phyloP scores from a whole-genome alignment of 1,140 invertebrate genomes.

The Maniola jurtina region DNA sequence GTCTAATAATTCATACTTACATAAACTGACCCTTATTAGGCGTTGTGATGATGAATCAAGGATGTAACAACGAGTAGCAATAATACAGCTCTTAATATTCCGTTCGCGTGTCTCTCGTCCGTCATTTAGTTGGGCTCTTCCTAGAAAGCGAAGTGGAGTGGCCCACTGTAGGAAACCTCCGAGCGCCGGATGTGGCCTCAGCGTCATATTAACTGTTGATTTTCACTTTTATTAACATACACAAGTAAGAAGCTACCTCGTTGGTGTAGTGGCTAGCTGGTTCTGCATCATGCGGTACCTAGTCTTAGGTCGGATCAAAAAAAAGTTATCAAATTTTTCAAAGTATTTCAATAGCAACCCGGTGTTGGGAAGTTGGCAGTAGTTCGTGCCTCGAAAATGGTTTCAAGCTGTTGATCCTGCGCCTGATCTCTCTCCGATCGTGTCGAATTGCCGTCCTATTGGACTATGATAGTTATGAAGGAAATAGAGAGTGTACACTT shows the following conservation, averaged over 20 bases:
- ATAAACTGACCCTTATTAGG: slow-evolving; percentile 23
- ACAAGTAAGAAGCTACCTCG: slow-evolving; percentile 26
- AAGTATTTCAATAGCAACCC: no score
- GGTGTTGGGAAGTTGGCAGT: no score
- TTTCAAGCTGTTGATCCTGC: no score
- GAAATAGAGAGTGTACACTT: no score
- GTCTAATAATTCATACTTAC: neutral
- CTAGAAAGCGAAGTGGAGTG: slow-evolving; percentile 71
- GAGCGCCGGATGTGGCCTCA: slow-evolving; percentile 50
- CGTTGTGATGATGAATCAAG: slow-evolving; percentile 50
- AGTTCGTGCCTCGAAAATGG: no score
- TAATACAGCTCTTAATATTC: slow-evolving; percentile 59
- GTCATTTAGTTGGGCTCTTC: slow-evolving; percentile 65
- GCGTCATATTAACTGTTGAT: slow-evolving; percentile 55
- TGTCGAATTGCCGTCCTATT: no score
- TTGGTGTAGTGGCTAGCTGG: no score
- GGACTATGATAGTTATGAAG: no score
- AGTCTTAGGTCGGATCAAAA: no score
- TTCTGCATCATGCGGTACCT: no score
- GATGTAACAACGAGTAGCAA: slow-evolving; percentile 46
- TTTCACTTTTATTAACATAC: slow-evolving; percentile 66
- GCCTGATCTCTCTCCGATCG: no score
- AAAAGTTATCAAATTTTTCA: no score
- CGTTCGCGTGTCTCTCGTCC: slow-evolving; percentile 46
- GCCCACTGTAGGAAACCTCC: slow-evolving; percentile 52